Evolutionary conservation across 2,797 vertebrate species (phyloP), one percentile per base, ranked within the genome.

Genomic region (Chanos chanos): DNA sequence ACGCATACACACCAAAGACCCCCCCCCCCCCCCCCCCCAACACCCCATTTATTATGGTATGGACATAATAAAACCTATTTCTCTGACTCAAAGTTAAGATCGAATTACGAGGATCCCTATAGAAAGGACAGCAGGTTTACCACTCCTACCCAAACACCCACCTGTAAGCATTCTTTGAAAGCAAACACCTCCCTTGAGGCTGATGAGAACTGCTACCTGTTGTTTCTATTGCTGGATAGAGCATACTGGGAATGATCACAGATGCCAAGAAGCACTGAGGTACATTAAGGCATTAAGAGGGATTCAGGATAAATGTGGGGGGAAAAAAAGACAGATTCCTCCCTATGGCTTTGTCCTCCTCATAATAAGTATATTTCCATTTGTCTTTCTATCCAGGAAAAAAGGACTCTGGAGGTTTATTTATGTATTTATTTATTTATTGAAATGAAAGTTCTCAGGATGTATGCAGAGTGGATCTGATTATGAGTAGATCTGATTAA

Each of bases 151-250:
- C 61, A n/a, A n/a, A n/a, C n/a, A n/a, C n/a, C n/a, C n/a, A n/a
- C n/a, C n/a, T n/a, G n/a, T n/a, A n/a, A n/a, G n/a, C n/a, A n/a
- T n/a, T n/a, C n/a, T n/a, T n/a, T n/a, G n/a, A 71, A 76, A 69
- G 70, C 59, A 48, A 66, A 54, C 71, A 73, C 65, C 75, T 69
- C 51, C 25, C 55, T n/a, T n/a, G n/a, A n/a, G n/a, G n/a, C n/a
- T n/a, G n/a, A n/a, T n/a, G n/a, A n/a, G 66, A 76, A 69, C 62
- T 70, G 70, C 73, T 70, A 79, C 76, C 66, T 81, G 74, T 81
- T 75, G 77, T 74, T 70, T 80, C 68, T 64, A 61, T 68, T 72
- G 69, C 70, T 49, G 55, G 71, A 73, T 44, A 53, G 49, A 41
- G 64, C 36, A 72, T 74, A 48, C 72, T 74, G 78, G 61, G 71